phyloP scores from a whole-genome alignment of 2,888 invertebrate species.

The Aphodius granarius region DNA sequence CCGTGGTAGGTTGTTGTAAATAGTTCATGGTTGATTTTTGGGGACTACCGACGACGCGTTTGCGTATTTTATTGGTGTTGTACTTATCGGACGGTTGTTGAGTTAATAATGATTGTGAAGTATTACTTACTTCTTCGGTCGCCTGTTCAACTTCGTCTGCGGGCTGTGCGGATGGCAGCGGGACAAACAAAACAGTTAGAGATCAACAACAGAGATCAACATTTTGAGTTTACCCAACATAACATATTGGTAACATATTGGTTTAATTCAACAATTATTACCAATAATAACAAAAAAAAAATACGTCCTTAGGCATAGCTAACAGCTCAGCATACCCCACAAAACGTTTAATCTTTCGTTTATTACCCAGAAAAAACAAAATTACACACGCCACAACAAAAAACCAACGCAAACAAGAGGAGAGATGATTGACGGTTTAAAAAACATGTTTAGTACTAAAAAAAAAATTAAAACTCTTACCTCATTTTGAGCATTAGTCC shows the following conservation, averaged over 20 bases:
- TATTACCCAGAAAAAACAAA: background rate
- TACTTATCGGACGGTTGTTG: constrained; percentile 25
- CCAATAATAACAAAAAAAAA: too few relatives aligned
- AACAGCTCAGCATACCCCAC: too few relatives aligned
- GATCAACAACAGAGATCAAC: background rate
- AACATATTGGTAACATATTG: background rate
- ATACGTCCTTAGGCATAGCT: too few relatives aligned
- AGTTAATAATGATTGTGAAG: constrained; percentile 4
- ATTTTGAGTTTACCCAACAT: background rate
- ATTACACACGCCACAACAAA: background rate
- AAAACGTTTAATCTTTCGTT: background rate
- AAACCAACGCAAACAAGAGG: constrained; percentile 13
- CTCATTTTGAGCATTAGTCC: constrained; percentile 48
- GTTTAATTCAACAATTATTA: too few relatives aligned
- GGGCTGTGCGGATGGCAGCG: constrained; percentile 40
- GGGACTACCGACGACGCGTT: constrained; percentile 32
- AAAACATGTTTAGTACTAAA: constrained; percentile 7
- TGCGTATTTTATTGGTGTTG: constrained; percentile 34
- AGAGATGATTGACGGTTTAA: too few relatives aligned
- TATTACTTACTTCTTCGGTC: constrained; percentile 53
- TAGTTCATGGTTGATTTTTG: constrained; percentile 18
- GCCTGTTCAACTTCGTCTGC: constrained; percentile 50
- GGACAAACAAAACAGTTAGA: constrained; percentile 17
- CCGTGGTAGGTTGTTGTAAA: constrained; percentile 13
- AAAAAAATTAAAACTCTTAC: constrained; percentile 38